Base-by-base conservation (phyloP, 2,888 invertebrate species). In the Sacculina carcini region DNA sequence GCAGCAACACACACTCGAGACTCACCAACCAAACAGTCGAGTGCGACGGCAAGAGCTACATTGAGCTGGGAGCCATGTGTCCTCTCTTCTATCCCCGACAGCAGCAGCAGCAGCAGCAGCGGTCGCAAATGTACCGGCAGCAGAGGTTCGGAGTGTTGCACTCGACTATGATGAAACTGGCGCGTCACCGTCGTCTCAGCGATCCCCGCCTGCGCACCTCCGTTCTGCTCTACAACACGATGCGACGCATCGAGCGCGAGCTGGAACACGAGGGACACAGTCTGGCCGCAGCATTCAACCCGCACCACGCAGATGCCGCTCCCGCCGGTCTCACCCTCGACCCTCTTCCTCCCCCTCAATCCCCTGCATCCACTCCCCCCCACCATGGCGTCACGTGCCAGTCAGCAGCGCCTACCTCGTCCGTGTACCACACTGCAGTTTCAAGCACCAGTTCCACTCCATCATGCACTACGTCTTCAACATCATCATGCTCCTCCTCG, bases 201-300 rank as follows among this genome's bases (percentile, higher is more conserved):
- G 87, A 89, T 65, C 86, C 87, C 40, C 83, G 84, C 55, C 70
- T 90, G 54, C 75, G 84, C 60, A 77, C 86, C 56, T 87, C 86
- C 47, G 89, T 90, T 63, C 76, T 90, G 56, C 87, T 90, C 61
- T 86, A 86, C 71, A 89, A 89, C 67, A 87, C 89, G 52, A 66
- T 89, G 57, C 77, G 86, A 64, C 76, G 78, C 64, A 78, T 87
- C 62, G 87, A 87, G 67, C 74, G 79, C 52, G 87, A 89, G 68
- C 81, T 89, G 74, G 84, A 84, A 65, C 61, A 63, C 52, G 70
- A 71, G 57, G 70, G 69, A 29, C 59, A 65, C 31, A 52, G 55
- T 21, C 52, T 57, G 39, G 57, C 56, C 32, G 54, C 58, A 12
- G 50, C 57, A 10, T 39, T 58, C 31, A 56, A 56, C 47, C 52